Evolutionary conservation across 2,888 invertebrate genomes (phyloP).

Genomic region (Scelioninae gen. 1): DNA sequence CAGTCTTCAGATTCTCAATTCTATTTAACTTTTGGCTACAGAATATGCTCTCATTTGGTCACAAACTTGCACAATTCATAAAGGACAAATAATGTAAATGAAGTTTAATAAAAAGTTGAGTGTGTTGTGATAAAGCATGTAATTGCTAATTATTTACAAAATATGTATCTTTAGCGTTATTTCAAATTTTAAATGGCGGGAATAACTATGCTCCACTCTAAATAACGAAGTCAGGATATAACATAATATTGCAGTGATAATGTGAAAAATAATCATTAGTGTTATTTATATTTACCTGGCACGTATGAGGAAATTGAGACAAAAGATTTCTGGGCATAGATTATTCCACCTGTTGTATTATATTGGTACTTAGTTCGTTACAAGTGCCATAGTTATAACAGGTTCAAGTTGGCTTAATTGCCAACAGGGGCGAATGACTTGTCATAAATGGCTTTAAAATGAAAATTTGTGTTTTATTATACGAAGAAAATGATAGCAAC

Average conservation of each 20-base stretch:
- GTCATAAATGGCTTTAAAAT: slow-evolving; percentile 34
- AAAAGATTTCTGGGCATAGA: slow-evolving; percentile 45
- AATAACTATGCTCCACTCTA: slow-evolving; percentile 44
- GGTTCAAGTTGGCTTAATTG: slow-evolving; percentile 65
- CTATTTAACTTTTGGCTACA: no score
- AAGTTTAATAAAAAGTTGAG: no score
- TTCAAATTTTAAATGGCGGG: slow-evolving; percentile 61
- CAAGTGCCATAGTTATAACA: slow-evolving; percentile 27
- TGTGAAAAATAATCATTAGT: no score
- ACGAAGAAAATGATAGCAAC: no score
- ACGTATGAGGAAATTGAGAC: slow-evolving; percentile 1
- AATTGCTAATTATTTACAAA: no score
- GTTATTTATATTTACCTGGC: background rate
- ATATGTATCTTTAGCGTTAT: no score
- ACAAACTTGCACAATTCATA: no score
- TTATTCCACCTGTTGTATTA: slow-evolving; percentile 56
- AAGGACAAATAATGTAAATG: no score
- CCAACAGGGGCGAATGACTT: slow-evolving; percentile 56
- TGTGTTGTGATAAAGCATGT: no score
- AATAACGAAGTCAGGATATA: slow-evolving; percentile 9
- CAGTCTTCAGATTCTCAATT: no score
- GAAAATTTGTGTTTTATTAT: no score
- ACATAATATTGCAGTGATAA: background rate
- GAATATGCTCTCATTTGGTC: no score
- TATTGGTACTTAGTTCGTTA: slow-evolving; percentile 12